Conservation (phyloP, 2,113 vertebrate species). For the Bubo scandiacus region DNA sequence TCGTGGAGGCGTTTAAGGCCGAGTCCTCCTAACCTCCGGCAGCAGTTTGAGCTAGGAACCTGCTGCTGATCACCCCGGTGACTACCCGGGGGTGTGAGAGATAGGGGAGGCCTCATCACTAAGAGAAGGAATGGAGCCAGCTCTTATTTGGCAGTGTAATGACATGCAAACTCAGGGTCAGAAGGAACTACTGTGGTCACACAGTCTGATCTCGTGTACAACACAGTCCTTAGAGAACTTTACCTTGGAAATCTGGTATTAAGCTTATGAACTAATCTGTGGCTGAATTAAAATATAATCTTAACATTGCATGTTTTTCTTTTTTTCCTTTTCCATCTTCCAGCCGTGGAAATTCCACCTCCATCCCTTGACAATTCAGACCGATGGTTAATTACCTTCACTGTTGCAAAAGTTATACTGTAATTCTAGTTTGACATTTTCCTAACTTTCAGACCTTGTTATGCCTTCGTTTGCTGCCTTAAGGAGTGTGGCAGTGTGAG, state of each 20-base stretch:
- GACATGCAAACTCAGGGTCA: neutral
- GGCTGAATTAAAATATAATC: neutral
- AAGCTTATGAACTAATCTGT: neutral
- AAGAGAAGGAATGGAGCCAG: neutral
- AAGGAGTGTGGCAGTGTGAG: neutral
- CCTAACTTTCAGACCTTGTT: neutral
- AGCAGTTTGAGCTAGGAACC: neutral
- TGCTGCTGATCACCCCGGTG: neutral
- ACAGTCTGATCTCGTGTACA: neutral
- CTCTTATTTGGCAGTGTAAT: neutral
- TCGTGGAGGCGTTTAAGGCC: neutral
- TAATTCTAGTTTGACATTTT: neutral
- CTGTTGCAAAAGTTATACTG: neutral
- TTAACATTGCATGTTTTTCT: neutral
- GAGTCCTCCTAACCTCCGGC: neutral
- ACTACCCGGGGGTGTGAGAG: neutral
- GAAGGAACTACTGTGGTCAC: neutral
- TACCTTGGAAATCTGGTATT: neutral
- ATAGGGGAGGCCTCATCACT: neutral
- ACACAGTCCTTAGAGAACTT: neutral
- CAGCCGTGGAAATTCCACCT: neutral
- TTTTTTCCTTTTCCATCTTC: neutral
- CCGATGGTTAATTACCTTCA: neutral
- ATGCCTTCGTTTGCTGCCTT: neutral
- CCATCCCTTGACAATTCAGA: neutral